Conservation (phyloP, 2,113 vertebrate species). For the Scalopus aquaticus region DNA sequence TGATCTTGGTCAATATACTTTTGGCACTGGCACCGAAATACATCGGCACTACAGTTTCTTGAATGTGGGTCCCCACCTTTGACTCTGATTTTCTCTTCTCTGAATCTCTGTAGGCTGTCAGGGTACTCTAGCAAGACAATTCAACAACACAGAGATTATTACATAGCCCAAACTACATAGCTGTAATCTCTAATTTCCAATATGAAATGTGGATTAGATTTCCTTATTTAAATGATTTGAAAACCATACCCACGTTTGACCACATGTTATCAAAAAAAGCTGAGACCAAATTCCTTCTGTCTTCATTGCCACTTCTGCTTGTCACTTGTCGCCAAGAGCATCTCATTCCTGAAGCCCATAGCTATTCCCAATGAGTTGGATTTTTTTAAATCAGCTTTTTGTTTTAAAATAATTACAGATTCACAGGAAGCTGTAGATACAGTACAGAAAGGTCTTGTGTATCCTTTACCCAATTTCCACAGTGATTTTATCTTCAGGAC, state of each 20-base stretch:
- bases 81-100: neutral
- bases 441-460: neutral
- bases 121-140: neutral
- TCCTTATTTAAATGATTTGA: conserved; percentile 2
- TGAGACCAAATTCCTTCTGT: neutral
- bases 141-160: neutral
- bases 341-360: neutral
- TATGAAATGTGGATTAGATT: neutral
- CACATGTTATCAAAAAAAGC: neutral
- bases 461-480: neutral
- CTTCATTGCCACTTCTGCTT: neutral
- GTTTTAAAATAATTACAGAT: neutral
- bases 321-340: neutral
- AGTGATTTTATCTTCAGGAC: neutral
- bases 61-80: neutral
- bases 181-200: neutral
- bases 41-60: neutral
- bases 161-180: neutral
- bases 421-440: neutral
- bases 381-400: neutral
- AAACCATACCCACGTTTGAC: neutral
- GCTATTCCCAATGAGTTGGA: neutral
- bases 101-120: neutral
- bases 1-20: neutral
- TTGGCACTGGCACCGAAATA: neutral